These are phyloP conservation scores for Ondatra zibethicus DNA, from an alignment of 2,113 vertebrate genomes.

Conservation along the genomic window DNA sequence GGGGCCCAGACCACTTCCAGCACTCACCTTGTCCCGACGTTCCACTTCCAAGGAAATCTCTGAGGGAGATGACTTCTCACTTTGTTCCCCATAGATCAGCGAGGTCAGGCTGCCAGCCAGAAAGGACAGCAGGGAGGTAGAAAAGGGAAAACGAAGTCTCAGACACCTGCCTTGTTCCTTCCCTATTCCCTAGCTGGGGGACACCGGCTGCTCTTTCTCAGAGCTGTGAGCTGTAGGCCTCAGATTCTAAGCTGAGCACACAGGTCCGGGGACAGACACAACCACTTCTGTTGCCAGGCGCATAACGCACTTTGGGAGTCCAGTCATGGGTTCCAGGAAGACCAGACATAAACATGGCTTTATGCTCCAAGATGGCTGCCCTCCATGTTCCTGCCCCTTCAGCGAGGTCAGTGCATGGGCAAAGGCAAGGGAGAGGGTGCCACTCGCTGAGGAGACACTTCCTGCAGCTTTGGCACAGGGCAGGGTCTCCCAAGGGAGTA, in stretches of 20 bases:
- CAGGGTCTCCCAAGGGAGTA: background rate
- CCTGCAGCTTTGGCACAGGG: background rate
- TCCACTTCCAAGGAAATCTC: slow-evolving; percentile 93
- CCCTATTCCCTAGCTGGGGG: background rate
- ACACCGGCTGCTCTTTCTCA: background rate
- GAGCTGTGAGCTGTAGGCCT: background rate
- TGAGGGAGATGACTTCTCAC: slow-evolving; percentile 96
- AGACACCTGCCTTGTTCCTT: background rate
- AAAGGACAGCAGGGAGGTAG: background rate
- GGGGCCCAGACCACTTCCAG: fast-evolving
- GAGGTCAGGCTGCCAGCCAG: slow-evolving; percentile 91
- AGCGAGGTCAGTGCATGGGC: background rate
- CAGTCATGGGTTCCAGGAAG: background rate
- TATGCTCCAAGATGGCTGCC: background rate
- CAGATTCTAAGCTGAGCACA: background rate
- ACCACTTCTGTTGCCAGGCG: background rate
- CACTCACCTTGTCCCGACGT: slow-evolving; percentile 94
- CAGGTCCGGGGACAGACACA: background rate
- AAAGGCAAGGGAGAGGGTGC: background rate
- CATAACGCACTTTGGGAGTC: background rate
- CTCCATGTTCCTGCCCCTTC: background rate
- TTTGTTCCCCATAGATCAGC: slow-evolving; percentile 96
- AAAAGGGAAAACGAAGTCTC: slow-evolving; percentile 26
- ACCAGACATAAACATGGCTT: background rate
- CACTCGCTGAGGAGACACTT: background rate